Percentiles rank a stretch among this genome's conserved stretches.
phyloP scores from a whole-genome alignment of 2,113 vertebrate species.

The Alethe castanea region DNA sequence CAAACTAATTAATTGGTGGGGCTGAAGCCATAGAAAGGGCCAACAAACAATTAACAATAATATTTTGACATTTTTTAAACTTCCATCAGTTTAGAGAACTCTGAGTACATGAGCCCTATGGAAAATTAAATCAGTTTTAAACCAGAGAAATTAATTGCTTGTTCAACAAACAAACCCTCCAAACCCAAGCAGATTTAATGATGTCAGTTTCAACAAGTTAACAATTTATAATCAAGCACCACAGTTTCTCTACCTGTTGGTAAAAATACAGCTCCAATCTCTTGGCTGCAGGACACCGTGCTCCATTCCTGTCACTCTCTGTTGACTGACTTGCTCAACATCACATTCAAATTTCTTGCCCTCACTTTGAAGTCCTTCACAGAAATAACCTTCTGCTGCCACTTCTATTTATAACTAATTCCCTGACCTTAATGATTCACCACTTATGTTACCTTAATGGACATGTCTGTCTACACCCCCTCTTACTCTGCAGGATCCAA shows the following conservation, averaged over 20 bases:
- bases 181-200: neutral
- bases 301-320: neutral
- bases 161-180: neutral
- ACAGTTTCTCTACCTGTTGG: neutral
- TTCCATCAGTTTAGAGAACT: neutral
- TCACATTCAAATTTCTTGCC: neutral
- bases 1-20: neutral
- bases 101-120: accelerated
- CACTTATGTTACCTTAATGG: neutral
- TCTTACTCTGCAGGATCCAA: neutral
- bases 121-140: neutral
- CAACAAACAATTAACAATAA: neutral
- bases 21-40: neutral
- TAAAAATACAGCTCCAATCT: neutral
- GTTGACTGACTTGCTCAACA: neutral
- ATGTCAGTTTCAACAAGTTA: neutral
- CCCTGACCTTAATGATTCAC: neutral
- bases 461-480: neutral
- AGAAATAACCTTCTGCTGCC: neutral
- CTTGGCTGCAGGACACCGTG: neutral
- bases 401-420: constrained; percentile 4
- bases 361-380: neutral
- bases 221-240: neutral
- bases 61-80: neutral
- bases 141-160: neutral